These are phyloP conservation scores for Amphipoea oculea DNA, from an alignment of 2,888 invertebrate genomes.

Conservation along the genomic window DNA sequence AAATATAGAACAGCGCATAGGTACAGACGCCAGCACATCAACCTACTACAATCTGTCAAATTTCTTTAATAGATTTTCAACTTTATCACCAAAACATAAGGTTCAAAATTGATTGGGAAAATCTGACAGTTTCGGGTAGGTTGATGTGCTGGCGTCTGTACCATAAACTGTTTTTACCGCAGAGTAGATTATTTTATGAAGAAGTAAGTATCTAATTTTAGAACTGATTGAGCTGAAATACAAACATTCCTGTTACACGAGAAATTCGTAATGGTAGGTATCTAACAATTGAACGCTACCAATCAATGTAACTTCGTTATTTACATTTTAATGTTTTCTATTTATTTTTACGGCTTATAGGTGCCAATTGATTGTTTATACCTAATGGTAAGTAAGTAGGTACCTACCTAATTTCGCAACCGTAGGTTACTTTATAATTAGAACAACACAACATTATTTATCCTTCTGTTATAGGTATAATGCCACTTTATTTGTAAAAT, in stretches of 20 bases:
- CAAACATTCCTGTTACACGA: constrained; percentile 49
- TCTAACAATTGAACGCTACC: constrained; percentile 39
- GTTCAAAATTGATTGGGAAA: no score
- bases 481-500: neutral
- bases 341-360: constrained; percentile 43
- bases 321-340: constrained; percentile 31
- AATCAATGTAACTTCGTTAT: constrained; percentile 18
- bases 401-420: constrained; percentile 13
- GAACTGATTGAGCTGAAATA: constrained; percentile 59
- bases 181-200: constrained; percentile 41
- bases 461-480: constrained; percentile 14
- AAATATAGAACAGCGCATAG: neutral
- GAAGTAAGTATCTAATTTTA: constrained; percentile 54
- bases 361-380: constrained; percentile 14
- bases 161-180: constrained; percentile 32
- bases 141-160: no score
- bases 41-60: no score
- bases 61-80: no score
- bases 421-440: neutral
- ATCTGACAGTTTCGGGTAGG: no score
- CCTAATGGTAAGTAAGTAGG: neutral
- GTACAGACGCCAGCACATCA: no score
- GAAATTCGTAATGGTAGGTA: constrained; percentile 45
- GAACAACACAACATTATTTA: constrained; percentile 21
- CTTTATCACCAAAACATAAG: no score